Evolutionary conservation across 2,888 invertebrate species (phyloP).

Genomic region (Pogonocherus hispidulus): DNA sequence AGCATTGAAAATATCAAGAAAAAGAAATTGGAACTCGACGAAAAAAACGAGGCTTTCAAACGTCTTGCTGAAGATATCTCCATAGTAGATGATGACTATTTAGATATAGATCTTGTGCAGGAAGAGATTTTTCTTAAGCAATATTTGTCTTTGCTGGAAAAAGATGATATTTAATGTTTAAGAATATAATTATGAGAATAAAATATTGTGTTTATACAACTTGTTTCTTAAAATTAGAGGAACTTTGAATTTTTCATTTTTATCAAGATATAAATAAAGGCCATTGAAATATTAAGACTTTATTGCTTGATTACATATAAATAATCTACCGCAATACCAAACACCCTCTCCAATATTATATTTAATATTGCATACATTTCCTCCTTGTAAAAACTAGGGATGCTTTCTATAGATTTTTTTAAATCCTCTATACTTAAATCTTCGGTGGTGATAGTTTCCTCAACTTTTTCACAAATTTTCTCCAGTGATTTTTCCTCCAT

Average conservation of each 20-base stretch:
- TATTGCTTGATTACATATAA: conserved; percentile 57
- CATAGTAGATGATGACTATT: conserved; percentile 78
- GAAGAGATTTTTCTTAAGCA: conserved; percentile 79
- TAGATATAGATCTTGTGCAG: conserved; percentile 78
- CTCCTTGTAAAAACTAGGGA: conserved; percentile 42
- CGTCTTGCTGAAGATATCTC: conserved; percentile 74
- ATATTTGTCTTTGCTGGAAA: conserved; percentile 74
- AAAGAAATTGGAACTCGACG: conserved; percentile 55
- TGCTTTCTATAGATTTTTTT: conserved; percentile 37
- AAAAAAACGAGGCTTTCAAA: conserved; percentile 73
- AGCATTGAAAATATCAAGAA: conserved; percentile 53
- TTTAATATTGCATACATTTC: conserved; percentile 57
- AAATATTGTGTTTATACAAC: not conserved
- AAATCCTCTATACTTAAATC: conserved; percentile 51
- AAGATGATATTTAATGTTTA: conserved; percentile 31
- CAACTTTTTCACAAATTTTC: conserved; percentile 44
- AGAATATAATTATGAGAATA: conserved; percentile 17
- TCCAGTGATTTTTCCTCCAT: conserved; percentile 42
- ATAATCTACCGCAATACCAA: conserved; percentile 61
- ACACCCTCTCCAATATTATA: conserved; percentile 60
- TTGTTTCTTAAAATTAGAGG: no score
- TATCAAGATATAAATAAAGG: no score
- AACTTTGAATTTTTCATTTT: no score
- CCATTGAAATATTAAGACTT: conserved; percentile 19
- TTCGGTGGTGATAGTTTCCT: conserved; percentile 43